phyloP scores from a whole-genome alignment of 2,113 vertebrate species.

The Gymnobelideus leadbeateri region DNA sequence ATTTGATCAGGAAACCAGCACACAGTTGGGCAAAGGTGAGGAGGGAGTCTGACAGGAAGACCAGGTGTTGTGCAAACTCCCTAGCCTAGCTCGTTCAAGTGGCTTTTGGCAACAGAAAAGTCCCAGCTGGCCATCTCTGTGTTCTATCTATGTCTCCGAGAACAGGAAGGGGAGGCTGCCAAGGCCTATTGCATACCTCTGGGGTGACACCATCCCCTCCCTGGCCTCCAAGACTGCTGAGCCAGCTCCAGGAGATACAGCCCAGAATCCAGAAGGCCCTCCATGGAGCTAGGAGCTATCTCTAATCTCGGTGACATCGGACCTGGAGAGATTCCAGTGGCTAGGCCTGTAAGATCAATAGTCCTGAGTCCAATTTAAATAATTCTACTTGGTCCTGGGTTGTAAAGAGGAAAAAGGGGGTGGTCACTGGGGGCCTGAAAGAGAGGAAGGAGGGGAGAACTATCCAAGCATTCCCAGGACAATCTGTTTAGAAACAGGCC shows the following conservation, averaged over 20 bases:
- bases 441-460: not conserved
- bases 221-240: not conserved
- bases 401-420: constrained; percentile 72
- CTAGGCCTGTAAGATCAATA: constrained; percentile 83
- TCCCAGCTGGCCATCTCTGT: constrained; percentile 53
- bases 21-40: not conserved
- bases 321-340: constrained; percentile 82
- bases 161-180: constrained; percentile 21
- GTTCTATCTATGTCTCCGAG: constrained; percentile 53
- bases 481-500: not conserved
- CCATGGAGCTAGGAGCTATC: constrained; percentile 83
- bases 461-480: not conserved
- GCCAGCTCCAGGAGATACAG: constrained; percentile 72
- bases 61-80: constrained; percentile 62
- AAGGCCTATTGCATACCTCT: constrained; percentile 42
- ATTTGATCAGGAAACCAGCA: not conserved
- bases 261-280: constrained; percentile 80
- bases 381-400: constrained; percentile 72
- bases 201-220: constrained; percentile 44
- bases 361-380: constrained; percentile 81
- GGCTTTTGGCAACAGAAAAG: constrained; percentile 67
- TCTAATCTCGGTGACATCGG: constrained; percentile 85
- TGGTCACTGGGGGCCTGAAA: constrained; percentile 12
- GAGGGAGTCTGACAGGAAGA: constrained; percentile 13
- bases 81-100: constrained; percentile 51